phyloP scores from a whole-genome alignment of 2,888 invertebrate species.

The Erannis defoliaria region DNA sequence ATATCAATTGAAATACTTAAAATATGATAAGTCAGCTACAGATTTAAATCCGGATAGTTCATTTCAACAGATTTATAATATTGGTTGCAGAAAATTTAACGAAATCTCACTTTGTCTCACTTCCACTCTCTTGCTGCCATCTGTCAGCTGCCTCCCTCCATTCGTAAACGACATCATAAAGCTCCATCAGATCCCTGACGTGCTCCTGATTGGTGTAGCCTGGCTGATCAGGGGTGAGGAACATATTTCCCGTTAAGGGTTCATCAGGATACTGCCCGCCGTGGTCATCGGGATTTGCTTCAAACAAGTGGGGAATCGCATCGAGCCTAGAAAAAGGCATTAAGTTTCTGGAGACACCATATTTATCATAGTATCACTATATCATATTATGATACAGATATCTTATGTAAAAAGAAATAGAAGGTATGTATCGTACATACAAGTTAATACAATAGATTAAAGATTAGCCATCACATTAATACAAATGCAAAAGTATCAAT shows the following conservation, averaged over 20 bases:
- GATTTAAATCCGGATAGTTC: no score
- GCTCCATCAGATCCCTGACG: slow-evolving; percentile 87
- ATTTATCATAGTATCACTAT: no score
- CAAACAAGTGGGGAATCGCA: slow-evolving; percentile 87
- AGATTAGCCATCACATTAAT: background rate
- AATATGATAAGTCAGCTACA: no score
- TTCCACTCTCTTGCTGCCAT: slow-evolving; percentile 69
- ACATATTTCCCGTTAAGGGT: slow-evolving; percentile 73
- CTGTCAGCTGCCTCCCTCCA: slow-evolving; percentile 85
- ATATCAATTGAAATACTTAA: no score
- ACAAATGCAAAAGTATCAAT: background rate
- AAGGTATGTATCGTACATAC: background rate
- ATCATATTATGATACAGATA: no score
- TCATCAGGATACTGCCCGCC: slow-evolving; percentile 78
- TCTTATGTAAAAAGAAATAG: background rate
- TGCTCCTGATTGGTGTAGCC: slow-evolving; percentile 87
- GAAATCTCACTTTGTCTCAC: slow-evolving; percentile 72
- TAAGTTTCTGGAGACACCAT: background rate
- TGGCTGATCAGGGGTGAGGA: slow-evolving; percentile 79
- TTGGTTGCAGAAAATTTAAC: no score
- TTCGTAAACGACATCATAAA: slow-evolving; percentile 84
- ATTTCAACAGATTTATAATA: no score
- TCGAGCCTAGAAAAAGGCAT: slow-evolving; percentile 81
- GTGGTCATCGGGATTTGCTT: slow-evolving; percentile 76
- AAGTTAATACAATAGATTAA: background rate